These are phyloP conservation scores for Spea bombifrons DNA, from an alignment of 2,113 vertebrate genomes.

Conservation along the genomic window DNA sequence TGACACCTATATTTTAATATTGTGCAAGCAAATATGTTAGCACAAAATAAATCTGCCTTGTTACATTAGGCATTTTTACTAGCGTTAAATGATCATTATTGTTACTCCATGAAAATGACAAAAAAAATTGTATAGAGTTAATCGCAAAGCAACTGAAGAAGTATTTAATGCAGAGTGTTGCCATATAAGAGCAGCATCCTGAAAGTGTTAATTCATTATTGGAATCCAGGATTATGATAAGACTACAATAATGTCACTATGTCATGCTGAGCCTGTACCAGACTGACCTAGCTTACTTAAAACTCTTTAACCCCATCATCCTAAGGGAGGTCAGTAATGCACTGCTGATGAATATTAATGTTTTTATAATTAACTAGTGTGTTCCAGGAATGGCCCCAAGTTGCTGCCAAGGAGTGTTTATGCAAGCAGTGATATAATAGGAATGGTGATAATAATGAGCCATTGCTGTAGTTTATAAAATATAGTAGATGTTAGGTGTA, in stretches of 20 bases:
- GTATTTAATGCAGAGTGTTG: constrained; percentile 2
- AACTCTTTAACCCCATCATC: constrained; percentile 38
- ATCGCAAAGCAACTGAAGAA: too few relatives aligned
- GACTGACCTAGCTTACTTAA: constrained; percentile 34
- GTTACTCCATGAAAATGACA: too few relatives aligned
- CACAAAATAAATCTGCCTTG: too few relatives aligned
- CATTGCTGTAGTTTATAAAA: constrained; percentile 18
- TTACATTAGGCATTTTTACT: too few relatives aligned
- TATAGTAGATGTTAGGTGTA: too few relatives aligned
- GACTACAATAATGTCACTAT: constrained; percentile 21
- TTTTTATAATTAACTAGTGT: constrained; percentile 43
- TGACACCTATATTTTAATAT: too few relatives aligned
- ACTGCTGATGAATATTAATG: constrained; percentile 48
- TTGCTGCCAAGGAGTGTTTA: constrained; percentile 39
- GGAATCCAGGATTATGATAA: constrained; percentile 25
- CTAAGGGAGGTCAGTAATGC: constrained; percentile 33
- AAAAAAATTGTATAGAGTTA: too few relatives aligned
- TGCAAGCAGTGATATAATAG: constrained; percentile 35
- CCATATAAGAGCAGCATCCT: background rate
- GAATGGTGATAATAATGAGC: constrained; percentile 23
- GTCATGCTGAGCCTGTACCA: constrained; percentile 19
- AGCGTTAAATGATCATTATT: too few relatives aligned
- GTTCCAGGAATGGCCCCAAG: constrained; percentile 45
- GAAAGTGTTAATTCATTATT: constrained; percentile 15
- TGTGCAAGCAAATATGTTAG: too few relatives aligned